Evolutionary conservation across 2,113 vertebrate species (phyloP).

Genomic region (Seriola quinqueradiata): DNA sequence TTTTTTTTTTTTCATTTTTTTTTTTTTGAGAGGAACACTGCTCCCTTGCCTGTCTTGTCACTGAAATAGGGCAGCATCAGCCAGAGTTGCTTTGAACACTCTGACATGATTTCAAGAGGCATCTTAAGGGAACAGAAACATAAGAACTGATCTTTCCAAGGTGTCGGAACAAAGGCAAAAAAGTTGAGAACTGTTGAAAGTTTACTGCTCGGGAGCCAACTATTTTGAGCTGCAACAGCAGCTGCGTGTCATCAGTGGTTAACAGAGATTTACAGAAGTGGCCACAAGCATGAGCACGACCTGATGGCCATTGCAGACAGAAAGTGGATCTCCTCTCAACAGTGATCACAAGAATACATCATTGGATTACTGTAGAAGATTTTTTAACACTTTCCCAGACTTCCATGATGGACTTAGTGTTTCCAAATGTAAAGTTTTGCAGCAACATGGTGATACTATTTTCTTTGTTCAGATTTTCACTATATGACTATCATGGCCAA

Average conservation of each 20-base stretch:
- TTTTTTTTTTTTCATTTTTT: slow-evolving; percentile 52
- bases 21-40: slow-evolving; percentile 52
- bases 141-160: slow-evolving; percentile 72
- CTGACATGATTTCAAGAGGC: slow-evolving; percentile 76
- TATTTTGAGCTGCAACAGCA: slow-evolving; percentile 49
- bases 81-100: slow-evolving; percentile 74
- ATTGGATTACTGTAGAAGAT: background rate
- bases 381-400: background rate
- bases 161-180: slow-evolving; percentile 73
- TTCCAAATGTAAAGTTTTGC: background rate
- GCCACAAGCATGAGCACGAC: slow-evolving; percentile 32
- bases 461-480: no score
- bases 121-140: slow-evolving; percentile 73
- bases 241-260: slow-evolving; percentile 32
- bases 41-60: slow-evolving; percentile 74
- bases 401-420: background rate
- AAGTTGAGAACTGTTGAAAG: slow-evolving; percentile 67
- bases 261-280: slow-evolving; percentile 38
- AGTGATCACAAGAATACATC: background rate
- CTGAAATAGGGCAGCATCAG: slow-evolving; percentile 77
- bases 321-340: background rate
- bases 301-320: background rate
- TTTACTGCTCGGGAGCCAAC: slow-evolving; percentile 62
- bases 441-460: background rate
- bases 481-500: no score